Conservation (phyloP, 2,797 vertebrate species). For the Simalia tracyae region DNA sequence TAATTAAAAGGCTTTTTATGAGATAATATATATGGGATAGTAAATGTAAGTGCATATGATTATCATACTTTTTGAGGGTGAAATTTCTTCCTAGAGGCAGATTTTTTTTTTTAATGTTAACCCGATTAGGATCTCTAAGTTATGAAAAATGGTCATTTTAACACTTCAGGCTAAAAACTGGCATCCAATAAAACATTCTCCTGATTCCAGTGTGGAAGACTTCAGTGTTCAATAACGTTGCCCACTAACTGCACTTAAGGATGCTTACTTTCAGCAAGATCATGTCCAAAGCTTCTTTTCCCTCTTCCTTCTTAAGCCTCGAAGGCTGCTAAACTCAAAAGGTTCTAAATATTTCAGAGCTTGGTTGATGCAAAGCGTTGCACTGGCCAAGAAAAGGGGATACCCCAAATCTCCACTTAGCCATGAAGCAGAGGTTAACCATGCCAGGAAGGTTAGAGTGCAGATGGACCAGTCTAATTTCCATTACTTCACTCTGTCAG, state of each 20-base stretch:
- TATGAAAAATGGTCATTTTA: background rate
- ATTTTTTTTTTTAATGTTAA: background rate
- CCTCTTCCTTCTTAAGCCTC: background rate
- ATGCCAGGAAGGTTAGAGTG: background rate
- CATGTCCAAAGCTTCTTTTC: background rate
- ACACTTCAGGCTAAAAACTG: background rate
- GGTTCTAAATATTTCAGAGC: background rate
- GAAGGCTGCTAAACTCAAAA: background rate
- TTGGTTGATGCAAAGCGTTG: background rate
- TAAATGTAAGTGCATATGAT: conserved; percentile 14
- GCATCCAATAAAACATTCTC: background rate
- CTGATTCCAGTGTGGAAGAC: background rate
- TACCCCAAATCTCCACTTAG: background rate
- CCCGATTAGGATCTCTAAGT: background rate
- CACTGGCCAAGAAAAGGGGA: background rate
- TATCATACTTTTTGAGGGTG: conserved; percentile 13
- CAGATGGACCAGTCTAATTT: background rate
- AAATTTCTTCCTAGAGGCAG: accelerated
- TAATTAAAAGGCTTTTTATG: conserved; percentile 34
- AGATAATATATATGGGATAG: background rate
- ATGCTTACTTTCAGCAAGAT: background rate
- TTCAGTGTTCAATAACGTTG: background rate
- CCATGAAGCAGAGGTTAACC: background rate
- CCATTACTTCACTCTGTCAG: background rate
- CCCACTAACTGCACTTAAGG: background rate